Evolutionary conservation across 1,140 invertebrate species (phyloP).

Genomic region (Drosophila parvula): DNA sequence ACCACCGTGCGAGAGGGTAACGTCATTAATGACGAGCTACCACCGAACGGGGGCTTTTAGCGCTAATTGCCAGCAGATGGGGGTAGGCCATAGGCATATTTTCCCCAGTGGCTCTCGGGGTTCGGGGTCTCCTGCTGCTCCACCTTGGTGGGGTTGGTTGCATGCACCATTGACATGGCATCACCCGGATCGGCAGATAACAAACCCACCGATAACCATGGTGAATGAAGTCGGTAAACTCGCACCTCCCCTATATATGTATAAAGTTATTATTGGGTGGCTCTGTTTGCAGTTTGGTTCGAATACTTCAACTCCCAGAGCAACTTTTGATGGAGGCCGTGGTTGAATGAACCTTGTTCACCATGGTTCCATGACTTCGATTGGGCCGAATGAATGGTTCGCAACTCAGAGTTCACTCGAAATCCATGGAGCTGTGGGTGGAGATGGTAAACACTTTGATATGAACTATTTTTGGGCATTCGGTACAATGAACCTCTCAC

Average conservation of each 20-base stretch:
- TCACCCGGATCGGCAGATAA: conserved; percentile 66
- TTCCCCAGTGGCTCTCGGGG: neutral
- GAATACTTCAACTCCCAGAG: conserved; percentile 49
- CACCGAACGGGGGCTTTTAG: conserved; percentile 45
- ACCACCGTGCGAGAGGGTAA: conserved; percentile 14
- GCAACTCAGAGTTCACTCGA: conserved; percentile 22
- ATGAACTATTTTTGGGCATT: conserved; percentile 33
- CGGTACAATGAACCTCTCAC: conserved; percentile 27
- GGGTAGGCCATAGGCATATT: conserved; percentile 28
- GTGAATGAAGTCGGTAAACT: conserved; percentile 60
- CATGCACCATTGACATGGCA: conserved; percentile 73
- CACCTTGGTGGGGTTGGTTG: conserved; percentile 26
- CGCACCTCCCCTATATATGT: conserved; percentile 6
- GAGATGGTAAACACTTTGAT: conserved; percentile 44
- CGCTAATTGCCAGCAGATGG: conserved; percentile 54
- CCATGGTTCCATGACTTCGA: conserved; percentile 52
- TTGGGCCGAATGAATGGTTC: conserved; percentile 38
- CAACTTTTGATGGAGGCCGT: conserved; percentile 58
- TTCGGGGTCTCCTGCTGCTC: neutral
- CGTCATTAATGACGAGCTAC: conserved; percentile 37
- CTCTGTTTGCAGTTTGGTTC: conserved; percentile 31
- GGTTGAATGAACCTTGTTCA: conserved; percentile 73
- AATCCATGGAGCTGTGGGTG: neutral
- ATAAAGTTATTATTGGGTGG: conserved; percentile 65
- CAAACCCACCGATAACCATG: conserved; percentile 69